Evolutionary conservation across 2,888 invertebrate genomes (phyloP), one percentile per base, ranked within the genome.

Genomic region (Cosmia pyralina): DNA sequence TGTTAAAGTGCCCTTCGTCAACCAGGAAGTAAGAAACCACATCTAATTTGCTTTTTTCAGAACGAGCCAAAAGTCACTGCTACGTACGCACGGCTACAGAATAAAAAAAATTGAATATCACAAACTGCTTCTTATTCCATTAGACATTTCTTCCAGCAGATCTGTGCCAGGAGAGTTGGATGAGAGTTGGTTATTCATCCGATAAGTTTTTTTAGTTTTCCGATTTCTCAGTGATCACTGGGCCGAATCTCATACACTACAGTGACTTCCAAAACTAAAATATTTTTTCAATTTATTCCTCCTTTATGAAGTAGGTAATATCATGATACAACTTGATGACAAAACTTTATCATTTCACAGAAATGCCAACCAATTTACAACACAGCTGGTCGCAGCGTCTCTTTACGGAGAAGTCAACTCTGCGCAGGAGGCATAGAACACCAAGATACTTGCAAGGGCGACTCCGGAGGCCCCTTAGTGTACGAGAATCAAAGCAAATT

Each of bases 381-480:
- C 10, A 13, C 0, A 6, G 0, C 1, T 17, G 17, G 48, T 19
- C 48, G 28, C 22, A 15, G 0, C 2, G 0, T 11, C 2, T 0
- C n/a, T n/a, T 69, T 92, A 41, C 85, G 86, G 87, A 77, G 78
- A 0, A 82, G 86, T 2, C 92, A 92, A 75, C 75, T 97, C 2
- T 97, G 97, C 87, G 97, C 97, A 1, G 97, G 97, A 0, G 97
- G 97, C 1, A 90, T 91, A 59, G 87, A 85, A 34, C 95, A 95
- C 3, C 93, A 93, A 81, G 97, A 97, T 88, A 96, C 97, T 1
- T 97, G 97, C 85, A 89, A 93, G 41, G 97, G 97, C 0, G 97
- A 97, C 82, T 97, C 97, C 60, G 97, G 97, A 1, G 97, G 97
- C 0, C 97, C 97, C 0, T 91, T 97, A 17, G 97, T 97, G 95